phyloP scores from a whole-genome alignment of 1,140 invertebrate genomes.

The Bursaphelenchus mucronatus region DNA sequence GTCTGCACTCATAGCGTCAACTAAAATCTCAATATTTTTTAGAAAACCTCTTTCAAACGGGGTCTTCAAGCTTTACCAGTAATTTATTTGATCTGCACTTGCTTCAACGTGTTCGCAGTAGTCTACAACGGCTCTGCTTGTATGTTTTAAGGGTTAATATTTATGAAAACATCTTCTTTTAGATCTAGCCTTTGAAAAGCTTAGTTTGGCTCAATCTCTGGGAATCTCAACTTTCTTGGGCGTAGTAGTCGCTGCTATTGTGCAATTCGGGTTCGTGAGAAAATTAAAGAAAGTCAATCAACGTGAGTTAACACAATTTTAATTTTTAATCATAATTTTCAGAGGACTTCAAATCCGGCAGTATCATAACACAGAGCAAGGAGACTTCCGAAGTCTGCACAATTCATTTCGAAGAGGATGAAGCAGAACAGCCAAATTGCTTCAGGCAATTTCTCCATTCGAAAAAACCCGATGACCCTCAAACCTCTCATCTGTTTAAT shows the following conservation, averaged over 20 bases:
- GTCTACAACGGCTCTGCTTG: conserved; percentile 84
- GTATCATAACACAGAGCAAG: background rate
- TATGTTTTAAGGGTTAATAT: conserved; percentile 65
- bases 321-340: conserved; percentile 1
- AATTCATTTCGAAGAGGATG: background rate
- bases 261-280: conserved; percentile 77
- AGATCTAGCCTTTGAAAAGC: conserved; percentile 82
- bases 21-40: conserved; percentile 22
- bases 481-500: conserved; percentile 30
- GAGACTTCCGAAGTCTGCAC: conserved; percentile 2
- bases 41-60: conserved; percentile 74
- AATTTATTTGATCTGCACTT: conserved; percentile 84
- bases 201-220: conserved; percentile 79
- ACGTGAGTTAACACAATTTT: background rate
- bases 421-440: background rate
- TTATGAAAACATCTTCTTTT: conserved; percentile 56
- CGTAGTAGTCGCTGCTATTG: conserved; percentile 69
- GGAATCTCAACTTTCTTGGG: conserved; percentile 71
- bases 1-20: background rate
- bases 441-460: background rate
- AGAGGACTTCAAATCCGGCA: conserved; percentile 10
- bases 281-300: conserved; percentile 64
- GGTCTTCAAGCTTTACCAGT: conserved; percentile 80
- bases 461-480: conserved; percentile 13
- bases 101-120: conserved; percentile 86